Base-by-base conservation (phyloP, 2,113 vertebrate species). In the Prunella himalayana region DNA sequence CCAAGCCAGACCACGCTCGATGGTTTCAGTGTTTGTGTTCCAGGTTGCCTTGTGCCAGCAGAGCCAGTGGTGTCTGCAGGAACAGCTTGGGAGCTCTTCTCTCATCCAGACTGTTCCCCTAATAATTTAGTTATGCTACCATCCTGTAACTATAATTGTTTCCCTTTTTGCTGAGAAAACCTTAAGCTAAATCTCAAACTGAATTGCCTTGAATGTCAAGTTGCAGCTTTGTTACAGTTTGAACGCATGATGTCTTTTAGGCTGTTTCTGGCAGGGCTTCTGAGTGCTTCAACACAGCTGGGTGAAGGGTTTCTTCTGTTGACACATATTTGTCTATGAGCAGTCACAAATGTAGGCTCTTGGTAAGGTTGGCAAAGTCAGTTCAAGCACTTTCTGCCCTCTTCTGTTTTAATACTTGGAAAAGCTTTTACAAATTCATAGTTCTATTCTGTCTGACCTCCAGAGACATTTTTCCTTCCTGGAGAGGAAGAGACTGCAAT, bases 1-100 rank as follows among this genome's bases (percentile, higher is more conserved):
- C 39, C 39, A 54, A 69, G 21, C 15, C 56, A 13, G 21, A 9
- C 9, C 18, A 8, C 10, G 10, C 49, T 17, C 0, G 0, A 2
- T 25, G 17, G 3, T 77, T 80, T 80, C 1, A 1, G 1, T 20
- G 11, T 35, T 42, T 66, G 9, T 3, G 1, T 22, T 60, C 63
- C 15, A 3, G 2, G 6, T 45, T 75, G 23, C 19, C 31, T 49
- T 6, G 0, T 54, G 13, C 2, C 66, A 64, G 65, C 47, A 56
- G 56, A 93, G 65, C 6, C 4, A 3, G 27, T 24, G 23, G 7
- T 25, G 53, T 49, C 28, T 45, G 24, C 2, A 4, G 24, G 35
- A 75, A 31, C 4, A 9, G 5, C 6, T 19, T 1, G 1, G 77
- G 16, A 84, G 13, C 9, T 77, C 45, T 51, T 61, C 9, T 57